Base-by-base conservation (phyloP, 2,113 vertebrate species). In the Telmatochromis sp. region DNA sequence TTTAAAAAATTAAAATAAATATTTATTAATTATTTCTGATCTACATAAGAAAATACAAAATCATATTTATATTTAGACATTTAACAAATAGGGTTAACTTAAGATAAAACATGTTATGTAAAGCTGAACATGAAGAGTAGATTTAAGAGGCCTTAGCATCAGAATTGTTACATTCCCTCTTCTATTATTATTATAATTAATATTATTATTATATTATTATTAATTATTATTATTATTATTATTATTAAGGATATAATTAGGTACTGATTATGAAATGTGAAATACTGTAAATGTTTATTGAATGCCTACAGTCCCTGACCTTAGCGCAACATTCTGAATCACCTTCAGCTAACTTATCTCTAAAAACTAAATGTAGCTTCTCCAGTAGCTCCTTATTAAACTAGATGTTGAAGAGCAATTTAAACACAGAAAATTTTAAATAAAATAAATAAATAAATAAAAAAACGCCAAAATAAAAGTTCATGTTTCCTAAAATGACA, bases 361-460 rank as follows among this genome's bases (percentile, higher is more conserved):
- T 78, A 51, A 49, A 78, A 78, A n/a, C 15, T 6, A n/a, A n/a
- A 49, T 49, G 23, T 49, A 78, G 70, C 70, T 78, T 78, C 23
- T 7, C 23, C 70, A 78, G 6, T 31, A 75, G 23, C 70, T 49
- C 1, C 42, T 28, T 75, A 51, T 78, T 49, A 31, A 78, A 49
- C 26, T 7, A n/a, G 23, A n/a, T n/a, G 73, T 13, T 51, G 2
- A 19, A n/a, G 7, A 47, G 13, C 45, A 78, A 3, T 78, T 31
- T 12, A 78, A 49, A 78, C 4, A 26, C 45, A 78, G 6, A 78
- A 31, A 51, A 1, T 49, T 10, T 19, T 0, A 1, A 78, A 78
- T 7, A 0, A 33, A 33, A 60, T 4, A 4, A 35, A 35, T 7
- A 0, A n/a, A 65, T 11, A 58, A 0, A 5, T 13, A 13, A 1